Evolutionary conservation across 2,113 vertebrate genomes (phyloP), one percentile per base, ranked within the genome.

Genomic region (Collichthys lucidus): DNA sequence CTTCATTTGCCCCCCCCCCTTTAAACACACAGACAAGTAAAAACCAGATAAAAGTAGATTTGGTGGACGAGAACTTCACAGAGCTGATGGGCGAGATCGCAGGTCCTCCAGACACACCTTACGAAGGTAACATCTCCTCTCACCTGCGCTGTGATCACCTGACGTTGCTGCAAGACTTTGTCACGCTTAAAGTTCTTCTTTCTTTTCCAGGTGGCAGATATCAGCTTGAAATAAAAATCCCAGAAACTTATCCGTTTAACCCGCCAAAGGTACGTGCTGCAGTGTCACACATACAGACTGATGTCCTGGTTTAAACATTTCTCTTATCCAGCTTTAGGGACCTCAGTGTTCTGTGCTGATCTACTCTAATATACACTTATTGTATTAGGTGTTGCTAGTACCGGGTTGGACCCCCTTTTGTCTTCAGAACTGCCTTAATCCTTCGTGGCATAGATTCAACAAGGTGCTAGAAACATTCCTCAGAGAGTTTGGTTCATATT

Each of bases 31-130:
- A 99, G 98, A 99, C 98, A 67, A 99, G 97, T 97, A 99, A 98
- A 97, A 99, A 99, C 96, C 98, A 99, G 95, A 99, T 99, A 86
- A 99, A 98, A 96, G 98, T 99, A 94, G 98, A 99, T 93, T 95
- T 99, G 94, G 98, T 99, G 95, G 97, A 99, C 94, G 98, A 99
- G 86, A 99, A 99, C 95, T 99, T 99, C 95, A 99, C 98, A 94
- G 98, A 99, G 95, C 96, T 99, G 94, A 96, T 96, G 92, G 98
- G 98, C 83, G 98, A 99, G 96, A 99, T 99, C 90, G 98, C 98
- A 89, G 98, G 98, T 94, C 98, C 98, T 88, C 98, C 98, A 87
- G 97, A 99, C 86, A 99, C 98, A 89, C 98, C 98, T 3, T 99
- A 99, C 94, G 98, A 99, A 97, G 98, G 98, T 97, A 90, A 11